phyloP scores from a whole-genome alignment of 53 echinoderm and acorn worm species.

The Henricia sp. region DNA sequence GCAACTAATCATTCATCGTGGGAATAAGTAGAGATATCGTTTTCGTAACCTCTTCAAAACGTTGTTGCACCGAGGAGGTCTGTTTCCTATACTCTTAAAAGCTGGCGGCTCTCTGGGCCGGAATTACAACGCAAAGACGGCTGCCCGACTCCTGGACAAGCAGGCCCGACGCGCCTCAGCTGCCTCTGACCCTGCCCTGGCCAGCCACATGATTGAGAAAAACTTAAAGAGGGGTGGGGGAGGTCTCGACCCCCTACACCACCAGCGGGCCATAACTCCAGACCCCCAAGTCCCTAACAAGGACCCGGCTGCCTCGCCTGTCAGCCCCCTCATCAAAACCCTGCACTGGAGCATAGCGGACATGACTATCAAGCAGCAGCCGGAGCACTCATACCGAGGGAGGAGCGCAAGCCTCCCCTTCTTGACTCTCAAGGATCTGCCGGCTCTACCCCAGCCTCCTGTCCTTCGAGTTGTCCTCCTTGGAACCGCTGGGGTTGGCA shows the following conservation, averaged over 20 bases:
- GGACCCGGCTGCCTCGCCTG: slow-evolving; percentile 41
- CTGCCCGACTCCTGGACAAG: slow-evolving; percentile 46
- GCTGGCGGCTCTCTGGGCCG: not conserved
- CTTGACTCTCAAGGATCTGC: slow-evolving; percentile 77
- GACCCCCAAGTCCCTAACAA: slow-evolving; percentile 36
- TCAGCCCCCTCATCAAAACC: slow-evolving; percentile 49
- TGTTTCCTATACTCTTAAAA: not conserved
- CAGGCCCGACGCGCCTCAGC: slow-evolving; percentile 56
- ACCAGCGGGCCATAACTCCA: slow-evolving; percentile 42
- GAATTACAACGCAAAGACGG: slow-evolving; percentile 21
- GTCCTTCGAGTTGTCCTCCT: slow-evolving; percentile 77
- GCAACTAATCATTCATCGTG: not conserved
- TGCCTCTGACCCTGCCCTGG: slow-evolving; percentile 31
- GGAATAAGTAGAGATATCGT: not conserved
- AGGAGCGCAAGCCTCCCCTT: slow-evolving; percentile 90
- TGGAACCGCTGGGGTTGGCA: slow-evolving; percentile 88
- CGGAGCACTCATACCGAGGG: slow-evolving; percentile 63
- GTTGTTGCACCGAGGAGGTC: not conserved
- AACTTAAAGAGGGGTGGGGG: slow-evolving; percentile 5
- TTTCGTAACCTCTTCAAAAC: not conserved
- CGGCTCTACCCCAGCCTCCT: slow-evolving; percentile 53
- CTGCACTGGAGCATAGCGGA: slow-evolving; percentile 77
- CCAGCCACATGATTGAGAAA: slow-evolving; percentile 40
- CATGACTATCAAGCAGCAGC: slow-evolving; percentile 57
- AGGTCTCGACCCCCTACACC: not conserved